These are phyloP conservation scores for Podarcis lilfordi DNA, from an alignment of 2,797 vertebrate species.

Conservation along the genomic window DNA sequence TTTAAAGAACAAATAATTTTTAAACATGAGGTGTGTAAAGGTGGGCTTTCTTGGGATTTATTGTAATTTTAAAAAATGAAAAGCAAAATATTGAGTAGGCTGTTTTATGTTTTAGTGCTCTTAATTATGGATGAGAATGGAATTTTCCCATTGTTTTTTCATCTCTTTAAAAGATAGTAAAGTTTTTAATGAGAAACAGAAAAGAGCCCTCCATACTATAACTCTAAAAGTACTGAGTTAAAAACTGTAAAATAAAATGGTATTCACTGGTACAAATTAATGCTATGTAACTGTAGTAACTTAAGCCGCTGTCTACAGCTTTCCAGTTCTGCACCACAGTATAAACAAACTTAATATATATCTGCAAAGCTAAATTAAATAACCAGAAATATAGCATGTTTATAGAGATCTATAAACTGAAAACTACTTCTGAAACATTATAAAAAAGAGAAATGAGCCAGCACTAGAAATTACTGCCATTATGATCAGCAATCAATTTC, in stretches of 20 bases:
- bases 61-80: not conserved
- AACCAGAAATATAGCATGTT: slow-evolving; percentile 1
- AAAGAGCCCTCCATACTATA: not conserved
- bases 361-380: slow-evolving; percentile 14
- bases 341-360: slow-evolving; percentile 4
- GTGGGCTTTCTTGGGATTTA: not conserved
- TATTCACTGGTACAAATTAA: not conserved
- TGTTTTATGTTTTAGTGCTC: not conserved
- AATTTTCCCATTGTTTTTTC: not conserved
- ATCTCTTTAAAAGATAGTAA: not conserved
- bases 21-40: not conserved
- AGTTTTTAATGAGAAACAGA: not conserved
- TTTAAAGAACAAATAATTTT: not conserved
- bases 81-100: not conserved
- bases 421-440: slow-evolving; percentile 45
- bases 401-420: slow-evolving; percentile 52
- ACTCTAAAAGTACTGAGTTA: not conserved
- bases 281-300: not conserved
- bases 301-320: accelerated
- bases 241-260: not conserved
- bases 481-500: slow-evolving; percentile 14
- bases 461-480: slow-evolving; percentile 46
- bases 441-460: slow-evolving; percentile 37
- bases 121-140: slow-evolving; percentile 46
- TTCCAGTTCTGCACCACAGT: not conserved